phyloP scores from a whole-genome alignment of 2,113 vertebrate species.

The Delphinapterus leucas region DNA sequence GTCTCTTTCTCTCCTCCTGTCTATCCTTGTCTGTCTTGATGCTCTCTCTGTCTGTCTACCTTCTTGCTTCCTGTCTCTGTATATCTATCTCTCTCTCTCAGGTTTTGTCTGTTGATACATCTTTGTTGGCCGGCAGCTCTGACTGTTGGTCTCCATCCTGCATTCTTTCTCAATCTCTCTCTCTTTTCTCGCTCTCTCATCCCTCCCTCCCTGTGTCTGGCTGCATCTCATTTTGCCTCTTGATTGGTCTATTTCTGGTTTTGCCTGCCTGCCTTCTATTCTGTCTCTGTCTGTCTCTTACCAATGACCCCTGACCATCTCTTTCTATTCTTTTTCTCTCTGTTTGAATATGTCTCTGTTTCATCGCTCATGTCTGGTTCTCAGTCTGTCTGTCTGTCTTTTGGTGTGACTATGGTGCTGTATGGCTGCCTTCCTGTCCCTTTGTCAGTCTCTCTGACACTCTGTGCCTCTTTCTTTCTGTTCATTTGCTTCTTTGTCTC shows the following conservation, averaged over 20 bases:
- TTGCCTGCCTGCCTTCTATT: neutral
- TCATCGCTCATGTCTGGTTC: neutral
- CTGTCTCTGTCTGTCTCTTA: slow-evolving; percentile 1
- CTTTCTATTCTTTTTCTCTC: neutral
- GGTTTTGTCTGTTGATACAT: neutral
- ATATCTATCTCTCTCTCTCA: neutral
- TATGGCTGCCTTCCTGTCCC: neutral
- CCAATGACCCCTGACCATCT: neutral
- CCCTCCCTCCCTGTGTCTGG: neutral
- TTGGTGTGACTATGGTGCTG: neutral
- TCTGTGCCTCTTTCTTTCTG: neutral
- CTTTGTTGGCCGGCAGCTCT: neutral
- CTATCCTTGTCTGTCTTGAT: neutral
- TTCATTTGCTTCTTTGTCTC: neutral
- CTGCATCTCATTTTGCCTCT: neutral
- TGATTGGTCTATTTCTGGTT: neutral
- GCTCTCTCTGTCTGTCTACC: neutral
- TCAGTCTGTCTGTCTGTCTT: neutral
- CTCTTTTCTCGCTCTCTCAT: neutral
- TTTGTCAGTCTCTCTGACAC: neutral
- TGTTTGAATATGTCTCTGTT: neutral
- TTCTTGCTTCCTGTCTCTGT: slow-evolving; percentile 10
- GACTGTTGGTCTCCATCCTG: neutral
- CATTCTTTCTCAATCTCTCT: neutral
- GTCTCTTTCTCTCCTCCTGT: neutral